phyloP scores from a whole-genome alignment of 2,113 vertebrate species.

The Cyanoderma ruficeps region DNA sequence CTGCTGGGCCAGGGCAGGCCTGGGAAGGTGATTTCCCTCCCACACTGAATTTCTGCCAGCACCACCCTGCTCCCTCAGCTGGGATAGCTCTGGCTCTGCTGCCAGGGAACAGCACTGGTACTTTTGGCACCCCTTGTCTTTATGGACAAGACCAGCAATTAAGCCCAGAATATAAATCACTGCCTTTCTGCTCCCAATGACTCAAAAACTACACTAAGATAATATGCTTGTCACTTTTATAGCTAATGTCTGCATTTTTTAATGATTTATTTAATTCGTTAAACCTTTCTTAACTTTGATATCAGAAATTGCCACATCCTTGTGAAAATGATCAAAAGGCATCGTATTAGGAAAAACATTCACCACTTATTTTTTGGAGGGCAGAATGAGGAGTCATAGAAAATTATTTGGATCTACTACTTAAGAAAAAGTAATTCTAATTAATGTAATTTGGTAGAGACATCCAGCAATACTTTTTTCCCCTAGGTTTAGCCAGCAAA shows the following conservation, averaged over 20 bases:
- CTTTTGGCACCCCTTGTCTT: not conserved
- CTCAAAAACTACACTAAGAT: not conserved
- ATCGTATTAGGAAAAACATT: not conserved
- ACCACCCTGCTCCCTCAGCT: not conserved
- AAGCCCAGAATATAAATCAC: not conserved
- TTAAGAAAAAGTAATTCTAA: not conserved
- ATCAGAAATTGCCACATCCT: not conserved
- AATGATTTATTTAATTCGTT: not conserved
- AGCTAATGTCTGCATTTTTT: not conserved
- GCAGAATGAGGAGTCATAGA: not conserved
- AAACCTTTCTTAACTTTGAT: not conserved
- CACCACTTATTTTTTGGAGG: not conserved
- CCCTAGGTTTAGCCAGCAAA: not conserved
- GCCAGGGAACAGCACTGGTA: not conserved
- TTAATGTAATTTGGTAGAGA: not conserved
- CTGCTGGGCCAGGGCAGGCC: not conserved
- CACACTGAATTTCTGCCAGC: accelerated
- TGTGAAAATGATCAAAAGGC: not conserved
- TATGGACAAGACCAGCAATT: not conserved
- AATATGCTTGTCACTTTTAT: not conserved
- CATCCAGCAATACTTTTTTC: not conserved
- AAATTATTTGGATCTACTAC: not conserved
- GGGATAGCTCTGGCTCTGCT: not conserved
- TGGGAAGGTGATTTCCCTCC: not conserved
- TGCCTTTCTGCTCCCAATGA: not conserved